These are phyloP conservation scores for Piprites chloris DNA, from an alignment of 2,113 vertebrate genomes.

Conservation along the genomic window DNA sequence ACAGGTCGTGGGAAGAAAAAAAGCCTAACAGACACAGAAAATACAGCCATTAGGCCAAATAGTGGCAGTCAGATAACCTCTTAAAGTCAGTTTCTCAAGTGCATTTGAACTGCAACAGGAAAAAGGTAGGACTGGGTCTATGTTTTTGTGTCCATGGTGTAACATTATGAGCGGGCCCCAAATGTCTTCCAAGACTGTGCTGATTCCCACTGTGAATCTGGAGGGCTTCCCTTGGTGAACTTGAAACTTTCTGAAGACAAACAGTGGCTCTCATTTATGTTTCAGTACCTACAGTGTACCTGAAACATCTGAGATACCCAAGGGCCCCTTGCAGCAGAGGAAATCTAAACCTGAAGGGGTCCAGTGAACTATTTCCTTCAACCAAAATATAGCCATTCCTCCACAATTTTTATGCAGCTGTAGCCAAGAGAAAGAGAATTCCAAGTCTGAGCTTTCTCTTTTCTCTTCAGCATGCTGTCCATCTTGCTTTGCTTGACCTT, in stretches of 20 bases:
- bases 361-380: background rate
- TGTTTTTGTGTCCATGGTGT: no score
- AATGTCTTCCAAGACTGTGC: background rate
- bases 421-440: background rate
- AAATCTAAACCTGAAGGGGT: background rate
- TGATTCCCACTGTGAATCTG: background rate
- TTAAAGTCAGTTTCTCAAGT: background rate
- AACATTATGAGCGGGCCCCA: background rate
- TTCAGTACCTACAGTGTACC: background rate
- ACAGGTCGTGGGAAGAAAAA: background rate
- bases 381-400: background rate
- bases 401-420: background rate
- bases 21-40: background rate
- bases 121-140: background rate
- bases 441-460: background rate
- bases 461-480: background rate
- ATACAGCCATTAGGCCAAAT: background rate
- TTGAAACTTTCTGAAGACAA: background rate
- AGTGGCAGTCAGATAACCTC: background rate
- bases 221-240: background rate
- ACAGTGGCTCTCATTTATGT: background rate
- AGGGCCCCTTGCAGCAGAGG: background rate
- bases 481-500: background rate
- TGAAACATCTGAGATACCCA: background rate
- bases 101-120: background rate